Evolutionary conservation across 2,888 invertebrate species (phyloP).

Genomic region (Andrena camellia): DNA sequence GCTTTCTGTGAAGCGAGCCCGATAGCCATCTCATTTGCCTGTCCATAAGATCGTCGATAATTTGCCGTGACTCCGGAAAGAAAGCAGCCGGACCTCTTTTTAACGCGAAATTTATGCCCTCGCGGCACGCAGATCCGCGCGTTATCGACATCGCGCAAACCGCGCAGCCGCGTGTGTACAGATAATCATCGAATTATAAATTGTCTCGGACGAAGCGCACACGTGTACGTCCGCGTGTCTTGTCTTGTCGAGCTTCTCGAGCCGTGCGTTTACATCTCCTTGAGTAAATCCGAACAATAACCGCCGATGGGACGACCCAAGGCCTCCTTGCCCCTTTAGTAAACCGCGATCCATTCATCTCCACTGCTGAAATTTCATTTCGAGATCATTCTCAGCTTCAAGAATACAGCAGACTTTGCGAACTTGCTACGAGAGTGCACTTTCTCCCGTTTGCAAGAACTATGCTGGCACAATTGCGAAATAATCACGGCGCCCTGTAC

Average conservation of each 20-base stretch:
- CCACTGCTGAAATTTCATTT: too few species aligned
- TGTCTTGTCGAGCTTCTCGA: constrained; percentile 11
- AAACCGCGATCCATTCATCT: too few species aligned
- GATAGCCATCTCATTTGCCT: constrained; percentile 64
- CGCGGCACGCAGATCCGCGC: constrained; percentile 52
- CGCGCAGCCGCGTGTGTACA: constrained; percentile 39
- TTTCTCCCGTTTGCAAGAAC: background rate
- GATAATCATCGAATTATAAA: constrained; percentile 70
- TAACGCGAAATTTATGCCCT: constrained; percentile 60
- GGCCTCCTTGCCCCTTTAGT: background rate
- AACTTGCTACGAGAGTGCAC: background rate
- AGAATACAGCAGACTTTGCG: background rate
- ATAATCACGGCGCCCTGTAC: background rate
- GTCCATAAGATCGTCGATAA: constrained; percentile 67
- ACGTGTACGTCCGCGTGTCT: constrained; percentile 2
- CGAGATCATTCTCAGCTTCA: too few species aligned
- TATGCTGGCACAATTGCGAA: background rate
- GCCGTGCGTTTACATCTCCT: background rate
- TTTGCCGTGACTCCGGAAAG: constrained; percentile 61
- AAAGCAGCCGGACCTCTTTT: constrained; percentile 58
- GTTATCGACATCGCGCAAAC: constrained; percentile 41
- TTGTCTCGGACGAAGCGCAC: constrained; percentile 44
- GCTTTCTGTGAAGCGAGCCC: constrained; percentile 54
- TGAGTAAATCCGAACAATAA: constrained; percentile 13
- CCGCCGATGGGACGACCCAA: background rate